These are phyloP conservation scores for Forbesichthys agassizii DNA, from an alignment of 2,113 vertebrate genomes.

Conservation along the genomic window DNA sequence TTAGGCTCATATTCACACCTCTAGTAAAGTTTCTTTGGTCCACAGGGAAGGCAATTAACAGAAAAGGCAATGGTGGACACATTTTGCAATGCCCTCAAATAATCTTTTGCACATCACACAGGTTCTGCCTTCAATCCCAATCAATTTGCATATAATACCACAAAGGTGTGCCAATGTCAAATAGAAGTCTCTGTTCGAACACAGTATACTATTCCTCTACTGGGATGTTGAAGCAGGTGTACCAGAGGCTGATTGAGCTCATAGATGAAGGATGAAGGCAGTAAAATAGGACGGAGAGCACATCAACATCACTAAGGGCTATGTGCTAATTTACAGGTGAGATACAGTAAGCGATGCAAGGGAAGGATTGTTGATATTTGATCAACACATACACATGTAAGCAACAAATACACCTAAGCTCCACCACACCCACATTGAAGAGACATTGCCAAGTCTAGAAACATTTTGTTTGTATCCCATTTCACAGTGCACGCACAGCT, in stretches of 20 bases:
- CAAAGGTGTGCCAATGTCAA: constrained; percentile 71
- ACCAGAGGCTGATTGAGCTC: constrained; percentile 22
- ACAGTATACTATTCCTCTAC: constrained; percentile 28
- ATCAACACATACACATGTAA: no score
- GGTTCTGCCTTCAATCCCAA: constrained; percentile 43
- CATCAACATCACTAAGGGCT: neutral
- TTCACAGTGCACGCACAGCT: no score
- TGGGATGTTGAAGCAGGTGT: constrained; percentile 26
- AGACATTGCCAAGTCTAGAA: no score
- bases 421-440: no score
- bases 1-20: constrained; percentile 36
- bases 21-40: constrained; percentile 63
- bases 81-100: constrained; percentile 63
- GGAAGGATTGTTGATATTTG: no score
- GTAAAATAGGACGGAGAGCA: neutral
- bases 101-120: constrained; percentile 74
- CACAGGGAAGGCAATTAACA: constrained; percentile 70
- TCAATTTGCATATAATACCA: constrained; percentile 71
- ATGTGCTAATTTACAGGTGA: no score
- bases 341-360: no score
- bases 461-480: no score
- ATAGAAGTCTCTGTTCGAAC: constrained; percentile 57
- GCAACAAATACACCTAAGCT: no score
- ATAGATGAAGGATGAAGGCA: constrained; percentile 18
- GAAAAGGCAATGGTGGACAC: constrained; percentile 55